A percentile compares a stretch with the other conserved stretches of the same genome.
Evolutionary conservation across 2,797 vertebrate genomes (phyloP).

Genomic region (Poeciliopsis paucimaculata): DNA sequence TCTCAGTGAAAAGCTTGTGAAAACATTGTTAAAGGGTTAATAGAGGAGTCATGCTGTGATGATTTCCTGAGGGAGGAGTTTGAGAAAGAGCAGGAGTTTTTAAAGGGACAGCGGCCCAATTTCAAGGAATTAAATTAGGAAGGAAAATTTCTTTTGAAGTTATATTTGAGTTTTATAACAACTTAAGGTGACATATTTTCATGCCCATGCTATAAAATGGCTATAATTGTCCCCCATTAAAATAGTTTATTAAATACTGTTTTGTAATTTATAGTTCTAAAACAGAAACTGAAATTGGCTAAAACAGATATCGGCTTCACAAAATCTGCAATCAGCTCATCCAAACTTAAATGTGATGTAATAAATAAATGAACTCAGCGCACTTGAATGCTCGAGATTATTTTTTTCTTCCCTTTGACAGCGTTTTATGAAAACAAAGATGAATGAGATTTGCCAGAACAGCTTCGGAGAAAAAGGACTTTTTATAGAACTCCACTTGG

Average conservation of each 20-base stretch:
- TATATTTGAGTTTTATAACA: no score
- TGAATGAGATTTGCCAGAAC: conserved; percentile 1
- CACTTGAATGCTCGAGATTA: background rate
- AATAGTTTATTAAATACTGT: background rate
- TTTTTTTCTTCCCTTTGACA: background rate
- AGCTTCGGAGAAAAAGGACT: conserved; percentile 8
- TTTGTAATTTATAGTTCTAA: background rate
- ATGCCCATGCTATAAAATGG: no score
- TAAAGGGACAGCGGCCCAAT: no score
- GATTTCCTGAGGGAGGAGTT: no score
- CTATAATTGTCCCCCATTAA: no score
- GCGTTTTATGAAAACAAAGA: background rate
- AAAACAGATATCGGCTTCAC: background rate
- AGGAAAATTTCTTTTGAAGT: no score
- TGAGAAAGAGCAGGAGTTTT: no score
- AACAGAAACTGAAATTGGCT: background rate
- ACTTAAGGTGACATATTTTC: no score
- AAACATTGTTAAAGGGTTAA: no score
- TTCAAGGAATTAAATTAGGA: no score
- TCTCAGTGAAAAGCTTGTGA: background rate
- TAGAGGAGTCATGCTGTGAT: no score
- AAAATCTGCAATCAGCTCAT: background rate
- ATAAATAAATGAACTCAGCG: background rate
- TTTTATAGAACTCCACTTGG: conserved; percentile 3
- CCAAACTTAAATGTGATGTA: background rate